Evolutionary conservation across 2,888 invertebrate genomes (phyloP).

Genomic region (Conchocele bisecta): DNA sequence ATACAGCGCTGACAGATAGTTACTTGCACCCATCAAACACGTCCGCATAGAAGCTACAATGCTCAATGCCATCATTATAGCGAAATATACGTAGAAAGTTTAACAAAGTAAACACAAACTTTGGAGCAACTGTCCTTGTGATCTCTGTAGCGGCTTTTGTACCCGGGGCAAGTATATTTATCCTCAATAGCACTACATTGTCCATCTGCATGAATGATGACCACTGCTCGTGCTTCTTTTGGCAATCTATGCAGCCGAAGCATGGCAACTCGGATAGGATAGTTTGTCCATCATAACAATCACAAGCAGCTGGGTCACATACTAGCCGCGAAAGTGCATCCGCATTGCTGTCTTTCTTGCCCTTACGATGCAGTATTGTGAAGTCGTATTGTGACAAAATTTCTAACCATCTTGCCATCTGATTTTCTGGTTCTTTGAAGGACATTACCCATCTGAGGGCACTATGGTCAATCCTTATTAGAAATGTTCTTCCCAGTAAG

Average conservation of each 20-base stretch:
- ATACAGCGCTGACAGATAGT: too few relatives aligned
- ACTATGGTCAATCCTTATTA: conserved; percentile 57
- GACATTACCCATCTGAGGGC: conserved; percentile 50
- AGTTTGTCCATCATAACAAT: conserved; percentile 3
- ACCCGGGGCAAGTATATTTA: too few relatives aligned
- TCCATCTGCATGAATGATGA: conserved; percentile 4
- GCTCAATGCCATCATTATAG: too few relatives aligned
- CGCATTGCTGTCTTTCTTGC: conserved; percentile 21
- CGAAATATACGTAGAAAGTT: too few relatives aligned
- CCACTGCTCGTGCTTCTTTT: conserved; percentile 11
- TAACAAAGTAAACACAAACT: too few relatives aligned
- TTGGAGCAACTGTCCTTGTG: too few relatives aligned
- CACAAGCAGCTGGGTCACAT: not conserved
- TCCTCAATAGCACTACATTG: not conserved
- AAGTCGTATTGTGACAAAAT: conserved; percentile 47
- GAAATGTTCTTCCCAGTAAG: conserved; percentile 14
- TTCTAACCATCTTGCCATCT: conserved; percentile 47
- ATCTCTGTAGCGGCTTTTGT: too few relatives aligned
- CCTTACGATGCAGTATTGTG: conserved; percentile 29
- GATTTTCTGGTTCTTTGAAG: conserved; percentile 47
- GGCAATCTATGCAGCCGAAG: not conserved
- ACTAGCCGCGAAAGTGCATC: not conserved
- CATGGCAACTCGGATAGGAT: not conserved
- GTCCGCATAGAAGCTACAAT: too few relatives aligned
- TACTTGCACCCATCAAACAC: too few relatives aligned